phyloP scores from a whole-genome alignment of 2,113 vertebrate species.

The Rhynchopsitta pachyrhyncha region DNA sequence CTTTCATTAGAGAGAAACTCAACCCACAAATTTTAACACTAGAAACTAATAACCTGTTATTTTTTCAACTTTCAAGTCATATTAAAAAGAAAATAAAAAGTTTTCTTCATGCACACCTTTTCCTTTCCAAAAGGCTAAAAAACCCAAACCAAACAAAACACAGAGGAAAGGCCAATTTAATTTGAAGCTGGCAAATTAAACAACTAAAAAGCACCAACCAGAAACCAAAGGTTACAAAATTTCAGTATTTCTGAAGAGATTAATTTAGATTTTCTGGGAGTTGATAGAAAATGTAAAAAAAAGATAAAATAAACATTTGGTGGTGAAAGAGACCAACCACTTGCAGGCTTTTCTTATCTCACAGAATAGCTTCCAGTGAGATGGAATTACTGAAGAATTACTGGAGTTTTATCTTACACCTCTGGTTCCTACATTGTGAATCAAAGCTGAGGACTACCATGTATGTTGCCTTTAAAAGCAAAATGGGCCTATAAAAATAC shows the following conservation, averaged over 20 bases:
- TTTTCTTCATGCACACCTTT: neutral
- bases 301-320: neutral
- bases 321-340: neutral
- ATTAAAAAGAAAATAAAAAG: neutral
- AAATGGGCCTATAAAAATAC: neutral
- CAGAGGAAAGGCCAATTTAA: neutral
- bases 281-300: neutral
- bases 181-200: neutral
- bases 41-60: neutral
- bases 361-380: neutral
- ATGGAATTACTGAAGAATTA: neutral
- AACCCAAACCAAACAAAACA: fast-evolving
- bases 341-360: neutral
- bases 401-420: neutral
- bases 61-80: neutral
- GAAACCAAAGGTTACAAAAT: neutral
- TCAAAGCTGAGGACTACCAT: neutral
- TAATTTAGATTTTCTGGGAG: neutral
- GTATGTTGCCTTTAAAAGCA: neutral
- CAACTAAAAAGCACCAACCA: neutral
- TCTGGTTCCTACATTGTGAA: neutral
- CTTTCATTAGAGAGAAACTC: neutral
- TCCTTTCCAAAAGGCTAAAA: neutral
- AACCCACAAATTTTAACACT: neutral
- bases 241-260: neutral